Conservation (phyloP, 2,113 vertebrate genomes). For the Lepus americanus region DNA sequence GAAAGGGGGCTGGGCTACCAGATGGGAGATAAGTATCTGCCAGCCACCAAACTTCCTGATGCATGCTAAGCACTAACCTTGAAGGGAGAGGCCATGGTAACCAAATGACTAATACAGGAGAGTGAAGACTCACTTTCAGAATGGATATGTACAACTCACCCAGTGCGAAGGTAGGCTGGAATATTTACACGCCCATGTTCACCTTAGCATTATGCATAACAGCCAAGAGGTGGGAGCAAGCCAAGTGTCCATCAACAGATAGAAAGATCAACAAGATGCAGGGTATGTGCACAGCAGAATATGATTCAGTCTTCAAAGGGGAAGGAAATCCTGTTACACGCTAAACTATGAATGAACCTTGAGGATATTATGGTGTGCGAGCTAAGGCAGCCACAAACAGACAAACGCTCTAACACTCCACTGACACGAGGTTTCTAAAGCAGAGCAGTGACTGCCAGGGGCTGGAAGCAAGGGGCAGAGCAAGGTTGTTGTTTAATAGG, state of each 20-base stretch:
- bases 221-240: neutral
- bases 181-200: neutral
- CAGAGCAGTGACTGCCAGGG: neutral
- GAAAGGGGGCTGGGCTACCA: too few species aligned
- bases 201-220: fast-evolving
- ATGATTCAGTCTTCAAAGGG: neutral
- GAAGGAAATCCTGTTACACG: neutral
- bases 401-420: neutral
- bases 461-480: neutral
- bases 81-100: neutral
- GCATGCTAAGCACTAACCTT: neutral
- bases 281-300: neutral
- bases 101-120: neutral
- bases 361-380: neutral
- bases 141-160: neutral
- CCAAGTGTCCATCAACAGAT: fast-evolving
- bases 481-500: neutral
- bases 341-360: neutral
- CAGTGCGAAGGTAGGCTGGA: neutral
- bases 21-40: too few species aligned
- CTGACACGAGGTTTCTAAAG: too few species aligned
- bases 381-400: neutral
- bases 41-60: neutral
- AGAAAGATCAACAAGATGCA: neutral
- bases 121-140: neutral